These are phyloP conservation scores for Cepphus grylle DNA, from an alignment of 2,113 vertebrate species.

Conservation along the genomic window DNA sequence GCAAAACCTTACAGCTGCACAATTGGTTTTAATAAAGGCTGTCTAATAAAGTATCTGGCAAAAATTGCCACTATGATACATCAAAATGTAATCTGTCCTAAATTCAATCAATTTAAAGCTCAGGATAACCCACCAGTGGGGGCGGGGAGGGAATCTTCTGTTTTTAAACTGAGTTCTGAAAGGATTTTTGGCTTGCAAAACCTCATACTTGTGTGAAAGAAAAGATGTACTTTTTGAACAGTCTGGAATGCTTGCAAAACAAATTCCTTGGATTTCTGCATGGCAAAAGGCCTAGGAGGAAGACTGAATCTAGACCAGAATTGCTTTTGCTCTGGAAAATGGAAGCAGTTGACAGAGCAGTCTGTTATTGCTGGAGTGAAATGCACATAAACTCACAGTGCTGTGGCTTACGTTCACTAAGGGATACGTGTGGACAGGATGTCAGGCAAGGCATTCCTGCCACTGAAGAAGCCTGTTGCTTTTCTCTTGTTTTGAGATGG, in stretches of 20 bases:
- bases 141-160: fast-evolving
- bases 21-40: background rate
- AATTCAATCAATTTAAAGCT: background rate
- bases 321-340: background rate
- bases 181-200: background rate
- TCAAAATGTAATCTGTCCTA: background rate
- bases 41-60: background rate
- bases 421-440: fast-evolving
- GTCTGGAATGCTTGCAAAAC: background rate
- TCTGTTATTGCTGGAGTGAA: background rate
- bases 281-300: background rate
- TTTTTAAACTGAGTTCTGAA: background rate
- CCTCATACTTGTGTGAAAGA: background rate
- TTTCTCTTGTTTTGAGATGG: background rate
- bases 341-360: background rate
- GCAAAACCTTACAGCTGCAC: background rate
- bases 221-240: background rate
- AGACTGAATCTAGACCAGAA: background rate
- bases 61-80: background rate
- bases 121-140: background rate
- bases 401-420: background rate
- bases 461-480: background rate
- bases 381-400: background rate
- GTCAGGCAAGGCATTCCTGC: background rate
- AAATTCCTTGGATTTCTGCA: background rate